A percentile compares a stretch with the other conserved stretches of the same genome.
Conservation (phyloP, 1,140 invertebrate species). For the Brachionus paranguensis region DNA sequence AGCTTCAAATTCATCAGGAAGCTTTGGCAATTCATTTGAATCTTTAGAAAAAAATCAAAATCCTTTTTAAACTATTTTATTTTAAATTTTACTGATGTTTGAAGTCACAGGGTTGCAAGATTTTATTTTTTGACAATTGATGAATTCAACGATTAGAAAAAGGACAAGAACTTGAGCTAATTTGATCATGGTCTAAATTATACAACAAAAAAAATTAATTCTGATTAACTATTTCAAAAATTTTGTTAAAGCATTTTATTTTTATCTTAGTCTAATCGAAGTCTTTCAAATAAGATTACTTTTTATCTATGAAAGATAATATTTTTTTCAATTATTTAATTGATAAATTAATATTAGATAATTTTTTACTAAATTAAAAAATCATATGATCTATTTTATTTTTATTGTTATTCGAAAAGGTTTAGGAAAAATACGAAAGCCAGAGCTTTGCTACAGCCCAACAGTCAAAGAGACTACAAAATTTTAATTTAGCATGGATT, state of each 20-base stretch:
- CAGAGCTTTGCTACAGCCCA: too few relatives aligned
- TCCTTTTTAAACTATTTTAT: neutral
- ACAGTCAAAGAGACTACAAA: too few relatives aligned
- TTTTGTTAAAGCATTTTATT: neutral
- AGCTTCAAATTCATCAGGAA: constrained; percentile 31
- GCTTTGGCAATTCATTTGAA: neutral
- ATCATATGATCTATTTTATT: neutral
- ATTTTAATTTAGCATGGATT: too few relatives aligned
- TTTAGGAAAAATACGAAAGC: too few relatives aligned
- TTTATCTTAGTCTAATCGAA: neutral
- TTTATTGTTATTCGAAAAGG: too few relatives aligned
- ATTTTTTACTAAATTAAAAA: neutral
- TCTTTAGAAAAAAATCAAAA: neutral
- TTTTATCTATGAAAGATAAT: neutral
- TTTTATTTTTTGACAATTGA: neutral
- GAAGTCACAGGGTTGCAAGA: neutral
- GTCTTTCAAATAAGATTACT: neutral
- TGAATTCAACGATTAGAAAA: neutral
- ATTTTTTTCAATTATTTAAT: neutral
- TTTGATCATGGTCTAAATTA: neutral
- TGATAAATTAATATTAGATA: neutral
- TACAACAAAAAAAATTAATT: neutral
- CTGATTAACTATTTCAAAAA: neutral
- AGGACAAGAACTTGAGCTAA: neutral
- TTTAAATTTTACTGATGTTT: neutral